Evolutionary conservation across 2,113 vertebrate genomes (phyloP).

Genomic region (Morone saxatilis): DNA sequence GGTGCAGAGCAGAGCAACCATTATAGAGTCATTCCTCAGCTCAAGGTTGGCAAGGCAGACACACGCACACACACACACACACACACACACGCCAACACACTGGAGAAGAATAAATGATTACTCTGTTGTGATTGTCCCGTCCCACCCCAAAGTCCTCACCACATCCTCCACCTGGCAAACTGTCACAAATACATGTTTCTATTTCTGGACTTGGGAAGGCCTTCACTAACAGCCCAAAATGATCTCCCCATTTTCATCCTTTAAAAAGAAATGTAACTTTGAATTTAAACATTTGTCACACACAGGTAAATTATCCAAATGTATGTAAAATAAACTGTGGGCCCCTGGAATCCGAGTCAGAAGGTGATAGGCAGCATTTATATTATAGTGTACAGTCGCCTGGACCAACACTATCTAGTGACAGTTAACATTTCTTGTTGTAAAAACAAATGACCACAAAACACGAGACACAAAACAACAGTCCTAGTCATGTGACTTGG

Average conservation of each 20-base stretch:
- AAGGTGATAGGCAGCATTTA: no score
- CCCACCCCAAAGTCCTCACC: conserved; percentile 29
- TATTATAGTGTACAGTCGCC: no score
- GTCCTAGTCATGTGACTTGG: no score
- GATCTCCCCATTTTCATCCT: neutral
- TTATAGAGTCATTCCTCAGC: conserved; percentile 68
- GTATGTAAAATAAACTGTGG: no score
- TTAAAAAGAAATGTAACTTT: no score
- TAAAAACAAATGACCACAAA: no score
- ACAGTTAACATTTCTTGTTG: no score
- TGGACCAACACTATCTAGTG: no score
- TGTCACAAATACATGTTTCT: neutral
- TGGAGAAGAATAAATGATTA: conserved; percentile 38
- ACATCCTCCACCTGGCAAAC: conserved; percentile 16
- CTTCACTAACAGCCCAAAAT: neutral
- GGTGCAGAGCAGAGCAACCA: conserved; percentile 56
- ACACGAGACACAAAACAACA: no score
- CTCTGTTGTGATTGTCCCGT: conserved; percentile 36
- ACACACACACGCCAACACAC: conserved; percentile 17
- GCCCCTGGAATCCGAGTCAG: no score
- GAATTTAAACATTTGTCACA: no score
- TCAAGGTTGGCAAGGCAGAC: conserved; percentile 60
- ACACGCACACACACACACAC: conserved; percentile 24
- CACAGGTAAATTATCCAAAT: no score
- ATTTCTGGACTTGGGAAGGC: conserved; percentile 9